phyloP scores from a whole-genome alignment of 2,113 vertebrate genomes.

The Lynx canadensis region DNA sequence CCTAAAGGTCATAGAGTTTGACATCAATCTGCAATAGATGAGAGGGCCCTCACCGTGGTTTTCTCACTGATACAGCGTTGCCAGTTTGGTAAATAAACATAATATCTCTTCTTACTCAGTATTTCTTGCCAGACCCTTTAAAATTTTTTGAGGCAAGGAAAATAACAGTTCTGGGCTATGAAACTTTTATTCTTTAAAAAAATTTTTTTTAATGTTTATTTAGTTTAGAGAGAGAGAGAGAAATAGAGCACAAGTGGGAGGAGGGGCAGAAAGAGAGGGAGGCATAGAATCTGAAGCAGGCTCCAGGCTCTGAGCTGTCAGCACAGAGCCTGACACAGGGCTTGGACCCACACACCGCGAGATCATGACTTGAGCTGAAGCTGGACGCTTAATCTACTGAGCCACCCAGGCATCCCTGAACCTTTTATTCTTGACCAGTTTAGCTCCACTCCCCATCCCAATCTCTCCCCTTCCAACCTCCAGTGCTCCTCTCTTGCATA shows the following conservation, averaged over 20 bases:
- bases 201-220: no score
- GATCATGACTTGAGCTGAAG: no score
- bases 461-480: neutral
- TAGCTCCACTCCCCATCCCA: neutral
- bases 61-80: neutral
- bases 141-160: slow-evolving; percentile 3
- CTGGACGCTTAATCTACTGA: no score
- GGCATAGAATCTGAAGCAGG: no score
- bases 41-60: neutral
- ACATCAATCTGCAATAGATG: neutral
- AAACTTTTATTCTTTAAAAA: neutral
- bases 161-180: neutral
- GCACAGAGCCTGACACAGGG: no score
- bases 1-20: neutral
- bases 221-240: no score
- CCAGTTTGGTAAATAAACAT: neutral
- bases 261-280: no score
- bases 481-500: neutral
- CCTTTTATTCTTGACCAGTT: neutral
- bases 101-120: neutral
- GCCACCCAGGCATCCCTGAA: no score
- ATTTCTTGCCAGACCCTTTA: neutral
- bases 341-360: no score
- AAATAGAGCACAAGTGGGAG: no score
- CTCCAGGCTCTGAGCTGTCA: no score